A percentile compares a stretch with the other conserved stretches of the same genome.
phyloP scores from a whole-genome alignment of 2,888 invertebrate genomes.

The Drosophila fulvimacula region DNA sequence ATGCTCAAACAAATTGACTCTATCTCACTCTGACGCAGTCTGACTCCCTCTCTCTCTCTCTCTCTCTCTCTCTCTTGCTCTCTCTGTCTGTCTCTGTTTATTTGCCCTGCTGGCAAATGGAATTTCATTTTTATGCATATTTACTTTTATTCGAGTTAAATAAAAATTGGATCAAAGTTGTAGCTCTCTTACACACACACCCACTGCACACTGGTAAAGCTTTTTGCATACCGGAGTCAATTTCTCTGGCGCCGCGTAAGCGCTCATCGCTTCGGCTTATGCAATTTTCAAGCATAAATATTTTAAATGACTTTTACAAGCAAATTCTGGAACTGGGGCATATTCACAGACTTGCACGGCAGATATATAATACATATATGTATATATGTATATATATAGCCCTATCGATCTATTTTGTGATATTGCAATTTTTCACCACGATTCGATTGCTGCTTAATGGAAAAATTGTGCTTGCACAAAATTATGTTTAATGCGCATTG shows the following conservation, averaged over 20 bases:
- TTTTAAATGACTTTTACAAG: conserved; percentile 50
- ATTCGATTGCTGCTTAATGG: conserved; percentile 52
- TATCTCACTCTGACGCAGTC: not conserved
- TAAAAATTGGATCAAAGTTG: conserved; percentile 59
- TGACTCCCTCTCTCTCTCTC: not conserved
- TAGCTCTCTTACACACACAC: conserved; percentile 16
- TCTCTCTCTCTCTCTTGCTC: not conserved
- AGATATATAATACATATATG: not conserved
- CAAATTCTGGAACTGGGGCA: not conserved
- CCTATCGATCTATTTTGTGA: not conserved
- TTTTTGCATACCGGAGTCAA: conserved; percentile 40
- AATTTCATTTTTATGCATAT: conserved; percentile 58
- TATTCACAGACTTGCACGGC: not conserved
- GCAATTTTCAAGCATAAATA: conserved; percentile 61
- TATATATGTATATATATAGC: not conserved
- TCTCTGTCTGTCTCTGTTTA: not conserved
- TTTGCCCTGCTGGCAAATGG: conserved; percentile 28
- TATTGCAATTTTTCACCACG: conserved; percentile 7
- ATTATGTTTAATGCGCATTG: conserved; percentile 59
- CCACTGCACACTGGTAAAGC: conserved; percentile 4
- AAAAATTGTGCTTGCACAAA: conserved; percentile 44
- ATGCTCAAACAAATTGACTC: conserved; percentile 1
- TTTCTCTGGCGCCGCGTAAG: conserved; percentile 45
- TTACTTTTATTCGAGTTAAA: conserved; percentile 60
- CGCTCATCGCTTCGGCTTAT: conserved; percentile 36